These are phyloP conservation scores for Anoplolepis gracilipes DNA, from an alignment of 1,140 invertebrate species.

Conservation along the genomic window DNA sequence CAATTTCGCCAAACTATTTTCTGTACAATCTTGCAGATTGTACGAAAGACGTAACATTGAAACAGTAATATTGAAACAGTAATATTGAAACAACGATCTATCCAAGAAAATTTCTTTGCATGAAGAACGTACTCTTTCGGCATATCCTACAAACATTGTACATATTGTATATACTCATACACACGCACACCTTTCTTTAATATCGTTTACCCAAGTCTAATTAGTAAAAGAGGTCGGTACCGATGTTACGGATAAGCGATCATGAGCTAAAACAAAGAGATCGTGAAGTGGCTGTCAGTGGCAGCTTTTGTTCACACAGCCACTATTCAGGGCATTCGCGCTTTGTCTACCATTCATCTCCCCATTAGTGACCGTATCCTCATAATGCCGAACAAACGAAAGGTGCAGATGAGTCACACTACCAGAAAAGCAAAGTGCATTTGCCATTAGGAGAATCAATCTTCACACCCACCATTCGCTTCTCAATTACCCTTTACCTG, in stretches of 20 bases:
- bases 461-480: neutral
- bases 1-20: conserved; percentile 37
- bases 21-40: conserved; percentile 40
- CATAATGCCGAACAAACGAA: conserved; percentile 54
- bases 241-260: conserved; percentile 66
- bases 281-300: conserved; percentile 66
- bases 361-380: conserved; percentile 64
- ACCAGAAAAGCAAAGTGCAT: conserved; percentile 39
- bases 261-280: conserved; percentile 65
- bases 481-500: neutral
- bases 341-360: conserved; percentile 61
- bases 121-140: neutral
- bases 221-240: conserved; percentile 69
- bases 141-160: too few relatives aligned
- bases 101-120: neutral
- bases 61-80: conserved; percentile 40
- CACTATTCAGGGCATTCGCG: conserved; percentile 67
- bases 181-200: neutral
- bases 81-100: conserved; percentile 22
- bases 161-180: too few relatives aligned
- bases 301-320: conserved; percentile 61
- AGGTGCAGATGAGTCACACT: conserved; percentile 41
- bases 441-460: conserved; percentile 39
- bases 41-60: neutral
- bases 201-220: conserved; percentile 55